Conservation (phyloP, 2,113 vertebrate genomes). For the Lepidiolamprologus cunningtoni region DNA sequence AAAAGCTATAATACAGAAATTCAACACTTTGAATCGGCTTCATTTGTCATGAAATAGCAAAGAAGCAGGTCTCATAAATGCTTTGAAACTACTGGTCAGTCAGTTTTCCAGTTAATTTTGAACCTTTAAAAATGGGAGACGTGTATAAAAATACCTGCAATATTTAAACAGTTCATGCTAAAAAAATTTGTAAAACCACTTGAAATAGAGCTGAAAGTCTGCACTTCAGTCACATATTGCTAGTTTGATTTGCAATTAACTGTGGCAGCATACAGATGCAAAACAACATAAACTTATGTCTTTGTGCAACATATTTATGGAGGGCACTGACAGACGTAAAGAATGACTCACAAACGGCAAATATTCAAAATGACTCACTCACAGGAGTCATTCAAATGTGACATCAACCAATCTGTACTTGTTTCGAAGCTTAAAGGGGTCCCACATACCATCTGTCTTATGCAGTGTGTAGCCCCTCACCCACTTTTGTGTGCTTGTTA, state of each 20-base stretch:
- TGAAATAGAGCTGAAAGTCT: not conserved
- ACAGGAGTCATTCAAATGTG: not conserved
- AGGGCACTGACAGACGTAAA: not conserved
- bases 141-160: not conserved
- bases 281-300: not conserved
- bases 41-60: not conserved
- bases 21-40: not conserved
- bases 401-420: constrained; percentile 10
- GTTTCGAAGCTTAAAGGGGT: constrained; percentile 40
- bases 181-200: not conserved
- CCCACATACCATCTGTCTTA: constrained; percentile 38
- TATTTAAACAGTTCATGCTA: not conserved
- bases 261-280: not conserved
- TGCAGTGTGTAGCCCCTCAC: not conserved
- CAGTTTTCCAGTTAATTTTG: not conserved
- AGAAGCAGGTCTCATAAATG: not conserved
- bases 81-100: not conserved
- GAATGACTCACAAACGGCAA: not conserved
- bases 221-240: not conserved
- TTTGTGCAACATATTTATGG: not conserved
- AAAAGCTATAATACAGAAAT: not conserved
- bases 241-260: not conserved
- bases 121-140: not conserved
- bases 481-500: not conserved
- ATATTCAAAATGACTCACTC: not conserved